A percentile compares a stretch with the other conserved stretches of the same genome.
These are phyloP conservation scores for Drosophila greeni DNA, from an alignment of 2,888 invertebrate genomes.

Conservation along the genomic window DNA sequence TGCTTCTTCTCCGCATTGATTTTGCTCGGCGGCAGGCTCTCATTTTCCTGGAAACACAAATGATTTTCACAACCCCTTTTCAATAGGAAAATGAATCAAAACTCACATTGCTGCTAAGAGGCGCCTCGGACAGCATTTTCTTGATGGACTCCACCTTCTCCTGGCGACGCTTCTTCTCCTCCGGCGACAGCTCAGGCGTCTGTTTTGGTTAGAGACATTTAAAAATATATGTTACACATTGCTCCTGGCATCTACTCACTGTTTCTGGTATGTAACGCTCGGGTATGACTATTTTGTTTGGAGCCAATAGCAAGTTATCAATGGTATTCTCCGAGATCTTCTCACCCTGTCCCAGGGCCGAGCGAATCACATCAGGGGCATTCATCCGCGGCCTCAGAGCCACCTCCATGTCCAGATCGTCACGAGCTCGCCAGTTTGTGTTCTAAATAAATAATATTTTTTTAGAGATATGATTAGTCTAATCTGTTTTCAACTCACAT, in stretches of 20 bases:
- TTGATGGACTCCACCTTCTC: conserved; percentile 95
- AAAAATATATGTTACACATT: neutral
- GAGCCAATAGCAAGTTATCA: conserved; percentile 90
- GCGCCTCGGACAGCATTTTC: conserved; percentile 90
- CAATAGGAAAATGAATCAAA: accelerated
- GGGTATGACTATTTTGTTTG: conserved; percentile 93
- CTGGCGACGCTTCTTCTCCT: conserved; percentile 89
- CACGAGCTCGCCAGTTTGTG: conserved; percentile 84
- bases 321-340: conserved; percentile 85
- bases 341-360: conserved; percentile 83
- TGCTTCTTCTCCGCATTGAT: conserved; percentile 91
- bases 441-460: conserved; percentile 64
- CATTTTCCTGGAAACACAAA: conserved; percentile 61
- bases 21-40: conserved; percentile 83
- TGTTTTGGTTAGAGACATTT: conserved; percentile 72
- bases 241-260: conserved; percentile 77
- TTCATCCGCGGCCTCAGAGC: conserved; percentile 87
- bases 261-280: conserved; percentile 95
- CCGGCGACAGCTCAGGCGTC: conserved; percentile 90
- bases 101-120: conserved; percentile 78
- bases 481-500: conserved; percentile 65
- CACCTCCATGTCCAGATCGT: conserved; percentile 92
- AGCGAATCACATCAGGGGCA: conserved; percentile 92
- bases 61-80: neutral
- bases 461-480: accelerated